phyloP scores from a whole-genome alignment of 1,140 invertebrate genomes.

The Notospermus geniculatus region DNA sequence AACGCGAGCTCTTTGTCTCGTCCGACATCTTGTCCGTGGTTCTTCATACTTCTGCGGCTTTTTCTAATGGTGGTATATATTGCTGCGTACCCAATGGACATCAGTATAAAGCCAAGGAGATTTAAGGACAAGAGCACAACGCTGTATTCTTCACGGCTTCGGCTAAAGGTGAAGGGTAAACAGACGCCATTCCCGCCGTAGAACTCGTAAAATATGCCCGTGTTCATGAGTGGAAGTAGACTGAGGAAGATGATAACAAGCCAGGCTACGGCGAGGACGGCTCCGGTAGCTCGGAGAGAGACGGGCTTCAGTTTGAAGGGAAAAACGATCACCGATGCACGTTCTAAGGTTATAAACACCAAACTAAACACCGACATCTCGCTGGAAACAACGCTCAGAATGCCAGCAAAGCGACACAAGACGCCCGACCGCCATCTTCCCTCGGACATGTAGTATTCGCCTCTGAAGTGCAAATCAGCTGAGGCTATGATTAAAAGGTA shows the following conservation, averaged over 20 bases:
- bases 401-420: background rate
- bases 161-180: background rate
- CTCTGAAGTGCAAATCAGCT: background rate
- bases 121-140: no score
- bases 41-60: no score
- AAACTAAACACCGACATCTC: background rate
- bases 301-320: background rate
- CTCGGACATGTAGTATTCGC: background rate
- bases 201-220: background rate
- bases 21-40: no score
- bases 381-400: background rate
- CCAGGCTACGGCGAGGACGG: background rate
- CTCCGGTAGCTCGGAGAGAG: background rate
- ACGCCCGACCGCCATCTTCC: background rate
- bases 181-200: background rate
- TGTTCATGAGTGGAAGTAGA: background rate
- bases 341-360: background rate
- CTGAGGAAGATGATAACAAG: background rate
- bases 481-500: constrained; percentile 1
- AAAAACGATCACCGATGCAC: background rate
- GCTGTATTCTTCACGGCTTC: no score
- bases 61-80: no score
- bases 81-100: no score
- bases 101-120: no score
- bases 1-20: no score